Evolutionary conservation across 1,140 invertebrate genomes (phyloP), one percentile per base, ranked within the genome.

Genomic region (Saccostrea cuccullata): DNA sequence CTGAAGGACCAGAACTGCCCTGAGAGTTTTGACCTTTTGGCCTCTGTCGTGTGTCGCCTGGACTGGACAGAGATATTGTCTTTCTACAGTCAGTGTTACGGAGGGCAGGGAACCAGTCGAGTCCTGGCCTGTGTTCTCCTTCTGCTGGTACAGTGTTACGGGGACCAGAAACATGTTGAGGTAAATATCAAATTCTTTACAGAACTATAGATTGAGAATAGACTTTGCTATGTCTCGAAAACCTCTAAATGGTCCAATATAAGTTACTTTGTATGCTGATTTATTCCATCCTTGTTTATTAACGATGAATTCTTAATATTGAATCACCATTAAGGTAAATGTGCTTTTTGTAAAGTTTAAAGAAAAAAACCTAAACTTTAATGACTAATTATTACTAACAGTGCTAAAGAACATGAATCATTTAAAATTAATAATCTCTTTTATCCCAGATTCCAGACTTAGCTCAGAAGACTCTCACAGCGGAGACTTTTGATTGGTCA

Each of bases 401-500:
- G 47, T 47, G 47, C 47, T 47, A 9, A 47, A 82, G 77, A 15
- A 36, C 17, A 40, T 36, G 77, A 82, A 17, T 67, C 26, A 13
- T 77, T 11, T 15, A 30, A 9, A 77, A 30, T 77, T 36, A 30
- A 12, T 13, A 15, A 30, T 77, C 26, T 77, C 9, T 47, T 77
- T 77, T 77, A 1, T 77, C 13, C 23, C 87, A 94, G 93, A 89
- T 91, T 47, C 90, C 90, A 26, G 89, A 88, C 1, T 84, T 92
- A 64, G 89, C 90, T 23, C 84, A 90, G 47, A 95, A 97, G 40
- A 94, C 97, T 5, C 94, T 96, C 30, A 96, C 96, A 89, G 96
- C 97, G 12, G 96, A 97, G 91, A 95, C 95, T 85, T 97, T 97
- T 93, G 95, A 96, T 0, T 98, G 97, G 97, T 95, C 96, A 88